These are phyloP conservation scores for Atrichornis clamosus DNA, from an alignment of 2,113 vertebrate species.

Conservation along the genomic window DNA sequence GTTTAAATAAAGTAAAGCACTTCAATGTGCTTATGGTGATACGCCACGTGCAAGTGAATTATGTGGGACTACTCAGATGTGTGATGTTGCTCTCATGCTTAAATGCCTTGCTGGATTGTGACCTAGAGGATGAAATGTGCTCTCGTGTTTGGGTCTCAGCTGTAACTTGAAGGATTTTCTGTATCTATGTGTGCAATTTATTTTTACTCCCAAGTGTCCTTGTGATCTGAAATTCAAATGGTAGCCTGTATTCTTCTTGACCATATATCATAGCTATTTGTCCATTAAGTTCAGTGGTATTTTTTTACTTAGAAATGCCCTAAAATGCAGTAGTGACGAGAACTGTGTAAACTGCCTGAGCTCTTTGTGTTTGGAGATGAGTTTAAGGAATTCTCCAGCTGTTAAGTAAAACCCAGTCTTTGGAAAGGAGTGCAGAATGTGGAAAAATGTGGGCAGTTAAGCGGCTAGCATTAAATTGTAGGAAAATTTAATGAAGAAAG, in stretches of 20 bases:
- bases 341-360: not conserved
- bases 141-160: not conserved
- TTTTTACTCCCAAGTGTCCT: not conserved
- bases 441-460: not conserved
- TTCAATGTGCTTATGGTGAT: not conserved
- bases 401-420: not conserved
- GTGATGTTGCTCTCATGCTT: not conserved
- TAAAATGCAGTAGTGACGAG: not conserved
- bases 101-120: not conserved
- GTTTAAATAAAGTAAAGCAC: constrained; percentile 16
- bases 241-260: not conserved
- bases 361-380: not conserved
- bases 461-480: not conserved
- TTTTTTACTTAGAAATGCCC: not conserved
- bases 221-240: not conserved
- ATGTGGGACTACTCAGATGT: not conserved
- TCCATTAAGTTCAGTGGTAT: not conserved
- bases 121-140: not conserved
- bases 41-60: not conserved
- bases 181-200: not conserved
- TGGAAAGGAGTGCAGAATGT: not conserved
- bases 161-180: not conserved
- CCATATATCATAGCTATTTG: not conserved
- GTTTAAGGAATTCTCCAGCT: constrained; percentile 2
- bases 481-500: not conserved